These are phyloP conservation scores for Notoglanidium macrostoma DNA, from an alignment of 2,797 vertebrate species.

Conservation along the genomic window DNA sequence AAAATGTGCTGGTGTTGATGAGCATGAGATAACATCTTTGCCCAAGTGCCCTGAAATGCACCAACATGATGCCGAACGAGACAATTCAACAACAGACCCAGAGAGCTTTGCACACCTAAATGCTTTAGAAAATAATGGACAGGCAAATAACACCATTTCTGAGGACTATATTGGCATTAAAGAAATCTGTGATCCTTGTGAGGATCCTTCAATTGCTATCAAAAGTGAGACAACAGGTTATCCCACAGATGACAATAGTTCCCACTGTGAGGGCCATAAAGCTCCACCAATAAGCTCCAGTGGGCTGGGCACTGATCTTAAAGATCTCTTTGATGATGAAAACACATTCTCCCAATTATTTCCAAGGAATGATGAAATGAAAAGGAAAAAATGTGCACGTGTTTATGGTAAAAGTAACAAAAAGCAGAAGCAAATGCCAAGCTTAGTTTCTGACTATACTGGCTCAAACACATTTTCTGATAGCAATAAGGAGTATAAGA, in stretches of 20 bases:
- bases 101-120: slow-evolving; percentile 55
- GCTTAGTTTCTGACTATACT: slow-evolving; percentile 57
- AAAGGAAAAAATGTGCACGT: slow-evolving; percentile 84
- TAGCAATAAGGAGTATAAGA: slow-evolving; percentile 65
- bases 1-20: slow-evolving; percentile 53
- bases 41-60: slow-evolving; percentile 54
- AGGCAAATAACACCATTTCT: slow-evolving; percentile 59
- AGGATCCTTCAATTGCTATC: slow-evolving; percentile 66
- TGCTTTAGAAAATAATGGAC: slow-evolving; percentile 43
- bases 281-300: slow-evolving; percentile 64
- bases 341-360: slow-evolving; percentile 88
- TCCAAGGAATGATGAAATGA: slow-evolving; percentile 81
- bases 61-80: slow-evolving; percentile 38
- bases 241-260: slow-evolving; percentile 57
- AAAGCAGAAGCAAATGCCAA: slow-evolving; percentile 69
- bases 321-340: slow-evolving; percentile 84
- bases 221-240: slow-evolving; percentile 70
- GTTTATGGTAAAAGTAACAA: slow-evolving; percentile 90
- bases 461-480: slow-evolving; percentile 60
- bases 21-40: slow-evolving; percentile 54
- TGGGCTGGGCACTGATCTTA: slow-evolving; percentile 71
- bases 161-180: slow-evolving; percentile 35
- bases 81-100: slow-evolving; percentile 28
- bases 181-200: slow-evolving; percentile 59
- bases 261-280: slow-evolving; percentile 61